A percentile compares a stretch with the other conserved stretches of the same genome.
Evolutionary conservation across 2,888 invertebrate genomes (phyloP).

Genomic region (Sceliomorpha sp.): DNA sequence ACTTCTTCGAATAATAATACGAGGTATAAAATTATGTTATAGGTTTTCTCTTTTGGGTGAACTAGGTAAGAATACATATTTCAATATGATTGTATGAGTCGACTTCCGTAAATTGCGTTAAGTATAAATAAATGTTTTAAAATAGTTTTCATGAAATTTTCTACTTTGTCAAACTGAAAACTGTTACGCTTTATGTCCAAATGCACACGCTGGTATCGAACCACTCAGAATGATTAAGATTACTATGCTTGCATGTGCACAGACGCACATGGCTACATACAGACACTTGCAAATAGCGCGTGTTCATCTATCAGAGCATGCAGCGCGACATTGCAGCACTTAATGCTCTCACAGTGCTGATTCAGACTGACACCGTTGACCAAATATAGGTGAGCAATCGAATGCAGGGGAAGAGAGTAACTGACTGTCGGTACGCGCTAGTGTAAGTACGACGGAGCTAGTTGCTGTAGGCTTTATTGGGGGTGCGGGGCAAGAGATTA

Average conservation of each 20-base stretch:
- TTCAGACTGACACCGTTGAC: constrained; percentile 67
- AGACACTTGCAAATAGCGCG: constrained; percentile 26
- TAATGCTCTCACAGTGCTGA: constrained; percentile 66
- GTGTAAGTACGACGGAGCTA: constrained; percentile 47
- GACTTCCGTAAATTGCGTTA: too few species aligned
- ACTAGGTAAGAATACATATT: too few species aligned
- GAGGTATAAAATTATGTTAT: too few species aligned
- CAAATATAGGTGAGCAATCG: constrained; percentile 52
- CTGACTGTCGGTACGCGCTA: constrained; percentile 4
- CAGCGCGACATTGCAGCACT: constrained; percentile 65
- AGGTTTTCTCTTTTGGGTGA: too few species aligned
- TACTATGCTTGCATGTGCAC: constrained; percentile 5
- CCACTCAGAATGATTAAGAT: constrained; percentile 20
- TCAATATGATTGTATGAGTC: too few species aligned
- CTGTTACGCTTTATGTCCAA: neutral
- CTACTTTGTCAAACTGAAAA: too few species aligned
- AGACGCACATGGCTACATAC: too few species aligned
- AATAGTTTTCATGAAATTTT: too few species aligned
- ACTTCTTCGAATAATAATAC: too few species aligned
- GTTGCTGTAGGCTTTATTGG: constrained; percentile 48
- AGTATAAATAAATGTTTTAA: neutral
- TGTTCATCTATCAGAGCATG: constrained; percentile 47
- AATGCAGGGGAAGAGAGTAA: constrained; percentile 33
- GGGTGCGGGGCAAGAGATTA: constrained; percentile 62
- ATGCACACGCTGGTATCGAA: neutral